phyloP scores from a whole-genome alignment of 2,797 vertebrate genomes.

The Crypturellus tataupa region DNA sequence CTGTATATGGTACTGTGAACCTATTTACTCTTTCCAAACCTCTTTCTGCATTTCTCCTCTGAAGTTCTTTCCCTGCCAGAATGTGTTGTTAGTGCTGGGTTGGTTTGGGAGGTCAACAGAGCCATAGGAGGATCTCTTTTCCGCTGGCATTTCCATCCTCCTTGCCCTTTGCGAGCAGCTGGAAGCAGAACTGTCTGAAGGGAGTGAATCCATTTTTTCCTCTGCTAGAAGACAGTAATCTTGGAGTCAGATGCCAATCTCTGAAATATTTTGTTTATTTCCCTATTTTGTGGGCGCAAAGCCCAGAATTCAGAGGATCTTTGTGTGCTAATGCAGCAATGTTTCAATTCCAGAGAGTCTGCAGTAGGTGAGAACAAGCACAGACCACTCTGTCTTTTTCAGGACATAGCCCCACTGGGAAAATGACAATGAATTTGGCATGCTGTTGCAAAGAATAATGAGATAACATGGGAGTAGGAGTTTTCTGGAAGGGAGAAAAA shows the following conservation, averaged over 20 bases:
- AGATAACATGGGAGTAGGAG: constrained; percentile 63
- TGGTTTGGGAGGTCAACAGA: not conserved
- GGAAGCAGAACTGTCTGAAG: not conserved
- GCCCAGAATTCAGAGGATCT: constrained; percentile 30
- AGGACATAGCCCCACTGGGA: constrained; percentile 40
- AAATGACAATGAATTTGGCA: constrained; percentile 54
- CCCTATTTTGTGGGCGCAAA: not conserved
- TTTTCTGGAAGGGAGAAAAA: constrained; percentile 47
- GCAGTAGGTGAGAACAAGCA: constrained; percentile 53
- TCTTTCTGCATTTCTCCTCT: not conserved
- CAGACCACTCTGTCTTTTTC: constrained; percentile 50
- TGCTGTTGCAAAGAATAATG: constrained; percentile 58
- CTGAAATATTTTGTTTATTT: constrained; percentile 4
- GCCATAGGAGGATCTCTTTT: not conserved
- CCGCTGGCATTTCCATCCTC: not conserved
- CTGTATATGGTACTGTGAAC: not conserved
- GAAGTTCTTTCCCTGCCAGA: not conserved
- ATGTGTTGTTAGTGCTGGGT: accelerated
- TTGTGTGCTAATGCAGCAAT: not conserved
- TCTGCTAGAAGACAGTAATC: constrained; percentile 4
- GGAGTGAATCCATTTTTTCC: constrained; percentile 7
- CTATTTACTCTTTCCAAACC: not conserved
- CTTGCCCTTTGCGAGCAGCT: accelerated
- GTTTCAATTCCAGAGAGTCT: constrained; percentile 29
- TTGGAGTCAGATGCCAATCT: constrained; percentile 6